Conservation (phyloP, 2,888 invertebrate species). For the Xestia c-nigrum region DNA sequence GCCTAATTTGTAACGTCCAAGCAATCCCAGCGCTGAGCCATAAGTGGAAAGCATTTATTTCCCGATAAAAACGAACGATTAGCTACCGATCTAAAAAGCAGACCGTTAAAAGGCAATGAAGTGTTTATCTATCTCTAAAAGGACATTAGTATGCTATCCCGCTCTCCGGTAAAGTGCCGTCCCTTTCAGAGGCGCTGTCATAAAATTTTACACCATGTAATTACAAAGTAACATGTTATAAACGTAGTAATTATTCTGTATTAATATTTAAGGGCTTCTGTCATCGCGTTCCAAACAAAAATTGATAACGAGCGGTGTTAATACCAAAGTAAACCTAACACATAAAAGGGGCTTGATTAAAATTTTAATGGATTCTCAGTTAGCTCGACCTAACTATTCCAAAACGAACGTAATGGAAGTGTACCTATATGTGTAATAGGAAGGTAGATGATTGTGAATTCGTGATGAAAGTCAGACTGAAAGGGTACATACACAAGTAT, state of each 20-base stretch:
- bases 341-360: constrained; percentile 74
- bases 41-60: constrained; percentile 37
- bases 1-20: constrained; percentile 1
- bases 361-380: constrained; percentile 74
- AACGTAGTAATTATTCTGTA: constrained; percentile 36
- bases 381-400: constrained; percentile 58
- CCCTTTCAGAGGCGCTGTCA: constrained; percentile 36
- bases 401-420: constrained; percentile 40
- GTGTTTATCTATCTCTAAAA: constrained; percentile 47
- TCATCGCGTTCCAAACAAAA: constrained; percentile 35
- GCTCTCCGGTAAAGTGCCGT: constrained; percentile 13
- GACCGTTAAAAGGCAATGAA: constrained; percentile 48
- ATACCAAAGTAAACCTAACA: constrained; percentile 54
- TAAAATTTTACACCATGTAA: constrained; percentile 46
- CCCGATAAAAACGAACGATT: constrained; percentile 43
- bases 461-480: background rate
- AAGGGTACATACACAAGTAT: background rate
- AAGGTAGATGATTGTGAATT: constrained; percentile 6
- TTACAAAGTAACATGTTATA: constrained; percentile 35
- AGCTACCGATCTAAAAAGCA: constrained; percentile 40
- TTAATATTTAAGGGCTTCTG: constrained; percentile 23
- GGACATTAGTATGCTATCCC: constrained; percentile 41
- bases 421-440: constrained; percentile 13
- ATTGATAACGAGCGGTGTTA: constrained; percentile 52
- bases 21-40: background rate